phyloP scores from a whole-genome alignment of 2,113 vertebrate species.

The Eira barbara region DNA sequence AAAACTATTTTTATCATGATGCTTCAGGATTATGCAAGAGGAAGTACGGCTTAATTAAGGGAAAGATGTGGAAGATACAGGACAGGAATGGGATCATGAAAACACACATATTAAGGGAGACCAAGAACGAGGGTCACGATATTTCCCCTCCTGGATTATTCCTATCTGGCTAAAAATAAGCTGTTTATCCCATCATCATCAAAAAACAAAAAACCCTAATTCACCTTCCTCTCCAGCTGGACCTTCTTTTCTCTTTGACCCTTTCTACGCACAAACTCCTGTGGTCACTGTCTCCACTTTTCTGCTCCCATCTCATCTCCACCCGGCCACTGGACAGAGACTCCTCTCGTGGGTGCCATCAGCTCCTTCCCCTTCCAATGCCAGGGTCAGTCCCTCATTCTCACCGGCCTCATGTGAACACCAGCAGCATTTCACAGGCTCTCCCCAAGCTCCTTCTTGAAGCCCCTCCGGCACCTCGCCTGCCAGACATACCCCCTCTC shows the following conservation, averaged over 20 bases:
- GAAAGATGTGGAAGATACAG: slow-evolving; percentile 18
- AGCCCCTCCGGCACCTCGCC: not conserved
- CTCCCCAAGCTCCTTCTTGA: not conserved
- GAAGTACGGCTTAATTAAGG: slow-evolving; percentile 50
- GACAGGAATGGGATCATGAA: not conserved
- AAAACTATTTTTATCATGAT: slow-evolving; percentile 39
- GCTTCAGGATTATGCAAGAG: slow-evolving; percentile 19
- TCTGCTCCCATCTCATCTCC: fast-evolving
- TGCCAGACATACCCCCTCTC: not conserved
- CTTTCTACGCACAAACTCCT: not conserved
- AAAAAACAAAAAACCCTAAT: not conserved
- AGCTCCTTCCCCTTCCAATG: not conserved
- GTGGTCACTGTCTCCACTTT: not conserved
- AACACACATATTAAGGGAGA: not conserved
- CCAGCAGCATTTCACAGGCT: fast-evolving
- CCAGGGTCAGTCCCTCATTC: not conserved
- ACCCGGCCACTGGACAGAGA: not conserved
- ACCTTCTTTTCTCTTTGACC: not conserved
- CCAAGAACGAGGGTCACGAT: not conserved
- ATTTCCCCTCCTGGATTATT: not conserved
- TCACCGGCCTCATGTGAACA: fast-evolving
- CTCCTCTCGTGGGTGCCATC: not conserved
- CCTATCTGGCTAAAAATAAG: not conserved
- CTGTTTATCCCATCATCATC: not conserved
- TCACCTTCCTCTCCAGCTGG: not conserved